Base-by-base conservation (phyloP, 2,113 vertebrate genomes). In the Toxotes chatareus region DNA sequence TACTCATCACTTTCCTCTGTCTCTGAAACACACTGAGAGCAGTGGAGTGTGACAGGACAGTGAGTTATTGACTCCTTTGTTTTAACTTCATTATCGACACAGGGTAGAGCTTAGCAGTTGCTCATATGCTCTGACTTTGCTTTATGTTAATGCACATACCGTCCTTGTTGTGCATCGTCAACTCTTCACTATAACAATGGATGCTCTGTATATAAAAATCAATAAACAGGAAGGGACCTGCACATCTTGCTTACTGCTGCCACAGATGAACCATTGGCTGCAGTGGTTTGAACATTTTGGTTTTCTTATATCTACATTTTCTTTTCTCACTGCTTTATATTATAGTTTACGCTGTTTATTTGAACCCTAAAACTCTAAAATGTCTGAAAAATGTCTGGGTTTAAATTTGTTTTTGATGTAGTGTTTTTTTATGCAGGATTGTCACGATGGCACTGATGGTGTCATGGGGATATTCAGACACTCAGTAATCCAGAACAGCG, bases 41-140 rank as follows among this genome's bases (percentile, higher is more conserved):
- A 51, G 44, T 21, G 34, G 27, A 73, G 63, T 40, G 70, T 40
- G 38, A 74, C 40, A 5, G 66, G 55, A 86, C 66, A 55, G n/a
- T 73, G 73, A 88, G 63, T 13, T 70, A 87, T 68, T 4, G 12
- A 36, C 68, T 69, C 73, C 59, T 53, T 61, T 64, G 78, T 60
- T 88, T 86, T 73, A 80, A 75, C 56, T 27, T 46, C 72, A 67
- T 87, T 82, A 88, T 91, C 21, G 61, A 89, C 76, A 70, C 38
- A 23, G 57, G 55, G 76, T 6, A 49, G 72, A 68, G 68, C 76
- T 5, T 51, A 13, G 0, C 42, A 32, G 55, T 44, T 56, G 57
- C 75, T 80, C 71, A 57, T 38, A 23, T 47, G 55, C 34, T 32
- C 57, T 36, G 56, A 53, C 55, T 53, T 31, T 49, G 62, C 55